Percentiles rank a stretch among this genome's conserved stretches.
phyloP scores from a whole-genome alignment of 1,140 invertebrate genomes.

The Drosophila mauritiana region DNA sequence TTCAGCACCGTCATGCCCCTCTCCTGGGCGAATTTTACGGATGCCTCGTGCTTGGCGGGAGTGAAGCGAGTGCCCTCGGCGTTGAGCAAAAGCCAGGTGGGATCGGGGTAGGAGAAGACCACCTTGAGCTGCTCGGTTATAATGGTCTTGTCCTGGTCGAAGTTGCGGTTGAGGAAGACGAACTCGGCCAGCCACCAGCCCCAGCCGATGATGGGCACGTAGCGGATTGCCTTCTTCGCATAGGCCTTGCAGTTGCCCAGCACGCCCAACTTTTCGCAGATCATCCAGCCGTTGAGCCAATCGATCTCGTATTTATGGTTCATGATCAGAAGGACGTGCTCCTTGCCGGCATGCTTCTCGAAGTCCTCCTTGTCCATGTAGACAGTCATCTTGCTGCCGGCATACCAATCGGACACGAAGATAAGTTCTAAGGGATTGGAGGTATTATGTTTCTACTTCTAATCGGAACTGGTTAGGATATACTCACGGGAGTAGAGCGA shows the following conservation, averaged over 20 bases:
- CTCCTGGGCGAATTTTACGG: slow-evolving; percentile 94
- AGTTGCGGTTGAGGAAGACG: slow-evolving; percentile 96
- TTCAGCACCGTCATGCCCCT: slow-evolving; percentile 94
- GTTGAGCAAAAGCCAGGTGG: slow-evolving; percentile 95
- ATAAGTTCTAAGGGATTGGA: slow-evolving; percentile 90
- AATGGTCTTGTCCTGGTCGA: slow-evolving; percentile 94
- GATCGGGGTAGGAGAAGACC: slow-evolving; percentile 94
- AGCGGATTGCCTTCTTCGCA: slow-evolving; percentile 96
- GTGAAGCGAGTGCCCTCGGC: slow-evolving; percentile 98
- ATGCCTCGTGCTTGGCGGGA: slow-evolving; percentile 93
- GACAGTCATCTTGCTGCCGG: slow-evolving; percentile 89
- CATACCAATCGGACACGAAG: slow-evolving; percentile 97
- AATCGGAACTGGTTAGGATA: background rate
- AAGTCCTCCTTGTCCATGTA: slow-evolving; percentile 93
- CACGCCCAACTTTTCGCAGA: slow-evolving; percentile 90
- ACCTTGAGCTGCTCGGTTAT: slow-evolving; percentile 92
- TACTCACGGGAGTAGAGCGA: slow-evolving; percentile 96
- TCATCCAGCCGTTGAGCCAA: slow-evolving; percentile 96
- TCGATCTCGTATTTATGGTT: slow-evolving; percentile 98
- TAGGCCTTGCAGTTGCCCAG: slow-evolving; percentile 97
- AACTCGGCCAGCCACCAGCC: slow-evolving; percentile 97
- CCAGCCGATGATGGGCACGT: slow-evolving; percentile 97
- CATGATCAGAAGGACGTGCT: slow-evolving; percentile 96
- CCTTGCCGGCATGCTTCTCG: slow-evolving; percentile 92
- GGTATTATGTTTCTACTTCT: no score